phyloP scores from a whole-genome alignment of 1,140 invertebrate genomes.

The Lepidostoma basale region DNA sequence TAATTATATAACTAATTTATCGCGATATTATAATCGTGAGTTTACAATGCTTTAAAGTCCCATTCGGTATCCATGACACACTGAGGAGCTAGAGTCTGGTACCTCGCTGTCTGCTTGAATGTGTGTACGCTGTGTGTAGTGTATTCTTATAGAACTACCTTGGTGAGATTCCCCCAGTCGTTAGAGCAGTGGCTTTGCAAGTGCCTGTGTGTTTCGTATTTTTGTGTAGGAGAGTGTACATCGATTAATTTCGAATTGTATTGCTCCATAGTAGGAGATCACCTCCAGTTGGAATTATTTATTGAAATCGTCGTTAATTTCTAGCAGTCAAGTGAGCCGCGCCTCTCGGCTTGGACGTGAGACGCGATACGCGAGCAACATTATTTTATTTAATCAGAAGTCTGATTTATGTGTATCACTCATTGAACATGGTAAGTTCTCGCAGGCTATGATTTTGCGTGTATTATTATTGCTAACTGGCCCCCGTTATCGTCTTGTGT shows the following conservation, averaged over 20 bases:
- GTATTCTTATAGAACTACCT: background rate
- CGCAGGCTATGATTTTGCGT: background rate
- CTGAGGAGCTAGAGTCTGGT: conserved; percentile 8
- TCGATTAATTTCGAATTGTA: background rate
- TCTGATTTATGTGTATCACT: background rate
- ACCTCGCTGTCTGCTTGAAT: conserved; percentile 9
- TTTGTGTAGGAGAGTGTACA: background rate
- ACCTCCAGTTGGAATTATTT: no score
- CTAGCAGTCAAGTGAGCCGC: no score
- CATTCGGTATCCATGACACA: conserved; percentile 12
- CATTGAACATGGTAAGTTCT: conserved; percentile 7
- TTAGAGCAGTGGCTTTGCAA: conserved; percentile 4
- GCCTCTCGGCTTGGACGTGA: no score
- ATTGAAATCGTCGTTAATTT: no score
- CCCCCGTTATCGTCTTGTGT: background rate
- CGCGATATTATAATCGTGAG: no score
- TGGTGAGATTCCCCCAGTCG: background rate
- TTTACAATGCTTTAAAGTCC: background rate
- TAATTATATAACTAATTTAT: no score
- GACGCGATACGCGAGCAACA: no score
- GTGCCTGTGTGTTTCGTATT: conserved; percentile 13
- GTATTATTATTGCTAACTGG: background rate
- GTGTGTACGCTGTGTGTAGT: conserved; percentile 18
- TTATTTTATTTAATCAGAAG: no score
- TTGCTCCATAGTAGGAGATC: no score